These are phyloP conservation scores for Diplolepis rosae DNA, from an alignment of 2,888 invertebrate genomes.

Conservation along the genomic window DNA sequence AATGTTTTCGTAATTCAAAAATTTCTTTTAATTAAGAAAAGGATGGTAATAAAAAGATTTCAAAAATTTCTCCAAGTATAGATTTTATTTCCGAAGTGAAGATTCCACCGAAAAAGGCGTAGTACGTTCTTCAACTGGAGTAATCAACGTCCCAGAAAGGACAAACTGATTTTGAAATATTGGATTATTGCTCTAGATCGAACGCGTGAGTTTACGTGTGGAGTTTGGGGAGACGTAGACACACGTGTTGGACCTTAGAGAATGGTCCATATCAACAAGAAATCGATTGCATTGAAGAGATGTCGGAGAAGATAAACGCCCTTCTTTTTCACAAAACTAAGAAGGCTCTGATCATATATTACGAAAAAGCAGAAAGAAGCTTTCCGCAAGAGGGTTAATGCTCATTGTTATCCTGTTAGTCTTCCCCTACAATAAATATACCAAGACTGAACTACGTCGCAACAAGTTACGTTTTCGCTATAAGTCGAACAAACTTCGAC, in stretches of 20 bases:
- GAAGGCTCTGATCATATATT: background rate
- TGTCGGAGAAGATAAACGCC: conserved; percentile 19
- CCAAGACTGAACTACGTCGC: no score
- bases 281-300: conserved; percentile 12
- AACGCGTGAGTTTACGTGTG: conserved; percentile 74
- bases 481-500: no score
- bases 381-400: background rate
- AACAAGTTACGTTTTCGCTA: no score
- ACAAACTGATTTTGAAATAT: conserved; percentile 19
- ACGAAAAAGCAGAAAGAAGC: background rate
- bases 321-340: background rate
- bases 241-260: conserved; percentile 74
- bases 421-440: background rate
- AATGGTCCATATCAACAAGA: conserved; percentile 55
- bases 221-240: conserved; percentile 71
- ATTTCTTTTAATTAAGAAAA: no score
- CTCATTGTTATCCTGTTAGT: background rate
- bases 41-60: no score
- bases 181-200: conserved; percentile 69
- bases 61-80: background rate
- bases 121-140: conserved; percentile 4
- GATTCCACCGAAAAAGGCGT: background rate
- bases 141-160: conserved; percentile 6
- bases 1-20: no score
- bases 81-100: background rate